Evolutionary conservation across 2,797 vertebrate genomes (phyloP), one percentile per base, ranked within the genome.

Genomic region (Lepus oiostolus): DNA sequence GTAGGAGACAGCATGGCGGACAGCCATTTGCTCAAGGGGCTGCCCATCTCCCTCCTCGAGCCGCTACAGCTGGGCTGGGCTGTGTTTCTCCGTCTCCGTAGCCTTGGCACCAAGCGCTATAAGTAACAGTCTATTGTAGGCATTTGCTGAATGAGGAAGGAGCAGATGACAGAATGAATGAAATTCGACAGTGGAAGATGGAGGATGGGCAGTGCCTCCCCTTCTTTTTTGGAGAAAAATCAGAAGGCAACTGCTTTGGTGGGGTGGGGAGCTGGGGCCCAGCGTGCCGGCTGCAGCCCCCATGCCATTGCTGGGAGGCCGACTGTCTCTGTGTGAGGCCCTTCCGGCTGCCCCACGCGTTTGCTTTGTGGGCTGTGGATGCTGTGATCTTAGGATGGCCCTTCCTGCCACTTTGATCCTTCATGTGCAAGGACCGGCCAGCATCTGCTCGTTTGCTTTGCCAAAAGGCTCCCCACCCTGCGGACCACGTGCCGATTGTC

Each of bases 1-100:
- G 10, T 17, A 38, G 63, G 38, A 35, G 24, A 11, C 0, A 12
- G 10, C 0, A 0, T 32, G 52, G 67, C 3, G 1, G 6, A 32
- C 1, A 2, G 30, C 13, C 65, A 35, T 42, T 26, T 60, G n/a
- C 67, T 62, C 17, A 2, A 4, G 17, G 58, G 72, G 21, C 22
- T 63, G 0, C 24, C 32, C 42, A 24, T 60, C 24, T 26, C 10
- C 54, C 50, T 65, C 1, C 0, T 11, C 3, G 24, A 38, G 71
- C 5, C 21, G 24, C 60, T 9, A 13, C 32, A 71, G 9, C 81
- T 2, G 11, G 65, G 63, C 38, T 8, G 28, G 4, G 35, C 75
- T 68, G 71, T 21, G 77, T 47, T 58, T 47, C 1, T 62, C 67
- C 76, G 13, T 60, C 72, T 21, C 2, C 0, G 28, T 1, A 4